Evolutionary conservation across 2,113 vertebrate species (phyloP).

Genomic region (Cebidichthys violaceus): DNA sequence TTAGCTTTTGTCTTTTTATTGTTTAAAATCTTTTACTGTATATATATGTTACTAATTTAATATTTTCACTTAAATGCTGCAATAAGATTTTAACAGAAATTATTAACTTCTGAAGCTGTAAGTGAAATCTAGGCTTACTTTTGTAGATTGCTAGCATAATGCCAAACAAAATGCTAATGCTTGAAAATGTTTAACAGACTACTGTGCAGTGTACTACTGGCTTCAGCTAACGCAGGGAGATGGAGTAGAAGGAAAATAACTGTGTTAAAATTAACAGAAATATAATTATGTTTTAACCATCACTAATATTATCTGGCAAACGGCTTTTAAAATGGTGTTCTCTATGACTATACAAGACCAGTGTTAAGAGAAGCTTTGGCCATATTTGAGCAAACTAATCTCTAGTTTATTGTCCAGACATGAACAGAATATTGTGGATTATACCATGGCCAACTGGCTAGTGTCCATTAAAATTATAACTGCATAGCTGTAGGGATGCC

Average conservation of each 20-base stretch:
- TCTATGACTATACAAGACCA: not conserved
- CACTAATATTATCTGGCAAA: conserved; percentile 18
- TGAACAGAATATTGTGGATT: conserved; percentile 1
- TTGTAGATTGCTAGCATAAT: conserved; percentile 46
- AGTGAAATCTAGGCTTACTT: conserved; percentile 56
- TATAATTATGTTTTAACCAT: conserved; percentile 11
- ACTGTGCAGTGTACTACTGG: conserved; percentile 39
- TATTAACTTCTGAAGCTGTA: conserved; percentile 48
- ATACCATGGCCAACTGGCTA: not conserved
- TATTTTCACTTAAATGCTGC: conserved; percentile 65
- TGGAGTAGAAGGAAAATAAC: conserved; percentile 4
- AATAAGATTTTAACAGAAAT: conserved; percentile 53
- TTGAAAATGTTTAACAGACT: conserved; percentile 34
- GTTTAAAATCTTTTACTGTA: conserved; percentile 49
- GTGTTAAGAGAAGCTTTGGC: not conserved
- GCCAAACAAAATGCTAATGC: conserved; percentile 58
- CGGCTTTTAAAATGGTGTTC: conserved; percentile 1
- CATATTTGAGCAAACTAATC: not conserved
- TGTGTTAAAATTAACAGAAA: conserved; percentile 22
- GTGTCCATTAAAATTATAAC: not conserved
- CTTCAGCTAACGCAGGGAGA: conserved; percentile 17
- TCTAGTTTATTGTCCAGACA: conserved; percentile 1
- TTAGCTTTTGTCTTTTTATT: conserved; percentile 52
- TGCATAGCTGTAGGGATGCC: not conserved
- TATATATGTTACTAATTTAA: conserved; percentile 68